phyloP scores from a whole-genome alignment of 2,888 invertebrate genomes.

The Drosophila siamana region DNA sequence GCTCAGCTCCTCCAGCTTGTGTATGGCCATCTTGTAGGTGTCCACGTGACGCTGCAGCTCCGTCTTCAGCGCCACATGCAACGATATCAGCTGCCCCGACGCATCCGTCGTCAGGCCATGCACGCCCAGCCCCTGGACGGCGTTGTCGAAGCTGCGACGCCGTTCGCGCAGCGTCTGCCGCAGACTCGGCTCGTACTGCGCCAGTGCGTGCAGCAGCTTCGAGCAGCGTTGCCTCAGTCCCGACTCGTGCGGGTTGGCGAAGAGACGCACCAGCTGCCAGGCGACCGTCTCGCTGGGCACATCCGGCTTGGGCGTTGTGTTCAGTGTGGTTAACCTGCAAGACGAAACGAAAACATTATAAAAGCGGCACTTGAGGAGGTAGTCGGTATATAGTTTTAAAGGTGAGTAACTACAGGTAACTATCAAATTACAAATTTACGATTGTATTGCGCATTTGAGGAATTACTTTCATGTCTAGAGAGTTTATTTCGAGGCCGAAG shows the following conservation, averaged over 20 bases:
- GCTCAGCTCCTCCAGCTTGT: slow-evolving; percentile 92
- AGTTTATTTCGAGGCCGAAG: no score
- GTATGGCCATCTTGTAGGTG: slow-evolving; percentile 94
- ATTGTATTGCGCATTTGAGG: no score
- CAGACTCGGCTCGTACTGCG: slow-evolving; percentile 89
- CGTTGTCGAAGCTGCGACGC: slow-evolving; percentile 91
- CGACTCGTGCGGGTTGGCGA: slow-evolving; percentile 87
- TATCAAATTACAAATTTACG: no score
- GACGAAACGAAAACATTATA: neutral
- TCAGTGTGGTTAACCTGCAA: slow-evolving; percentile 84
- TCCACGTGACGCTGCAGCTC: slow-evolving; percentile 94
- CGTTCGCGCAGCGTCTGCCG: slow-evolving; percentile 89
- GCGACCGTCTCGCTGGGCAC: slow-evolving; percentile 92
- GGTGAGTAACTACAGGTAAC: no score
- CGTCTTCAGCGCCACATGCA: slow-evolving; percentile 93
- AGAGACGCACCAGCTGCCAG: slow-evolving; percentile 93
- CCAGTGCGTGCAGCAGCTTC: slow-evolving; percentile 87
- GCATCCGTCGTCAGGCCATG: slow-evolving; percentile 92
- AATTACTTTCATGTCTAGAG: neutral
- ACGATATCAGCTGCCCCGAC: slow-evolving; percentile 89
- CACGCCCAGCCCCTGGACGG: slow-evolving; percentile 94
- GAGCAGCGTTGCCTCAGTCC: slow-evolving; percentile 88
- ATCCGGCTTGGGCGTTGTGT: slow-evolving; percentile 87
- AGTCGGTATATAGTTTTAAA: neutral
- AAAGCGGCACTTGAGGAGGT: no score